A percentile compares a stretch with the other conserved stretches of the same genome.
These are phyloP conservation scores for Siniperca scherzeri DNA, from an alignment of 2,797 vertebrate genomes.

Conservation along the genomic window DNA sequence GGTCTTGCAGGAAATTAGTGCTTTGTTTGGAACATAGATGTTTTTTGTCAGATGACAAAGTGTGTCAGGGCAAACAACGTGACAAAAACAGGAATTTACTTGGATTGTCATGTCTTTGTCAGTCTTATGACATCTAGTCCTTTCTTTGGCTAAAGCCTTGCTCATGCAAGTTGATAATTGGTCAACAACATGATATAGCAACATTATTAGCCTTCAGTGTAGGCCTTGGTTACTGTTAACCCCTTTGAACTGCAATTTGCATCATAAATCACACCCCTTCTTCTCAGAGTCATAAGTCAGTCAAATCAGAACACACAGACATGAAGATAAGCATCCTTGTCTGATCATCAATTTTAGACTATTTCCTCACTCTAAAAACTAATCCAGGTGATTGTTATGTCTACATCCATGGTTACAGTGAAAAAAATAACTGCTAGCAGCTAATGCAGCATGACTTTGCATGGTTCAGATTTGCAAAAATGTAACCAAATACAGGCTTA, in stretches of 20 bases:
- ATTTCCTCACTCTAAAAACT: background rate
- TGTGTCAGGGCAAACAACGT: background rate
- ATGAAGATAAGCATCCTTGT: background rate
- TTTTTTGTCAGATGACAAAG: background rate
- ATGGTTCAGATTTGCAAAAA: background rate
- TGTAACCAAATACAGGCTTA: background rate
- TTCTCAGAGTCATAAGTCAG: background rate
- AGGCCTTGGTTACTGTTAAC: background rate
- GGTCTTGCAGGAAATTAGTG: background rate
- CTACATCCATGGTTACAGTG: background rate
- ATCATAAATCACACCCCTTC: background rate
- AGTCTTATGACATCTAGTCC: background rate
- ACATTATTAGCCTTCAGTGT: background rate
- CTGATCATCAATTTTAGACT: background rate
- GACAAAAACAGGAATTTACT: background rate
- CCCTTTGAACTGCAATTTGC: background rate
- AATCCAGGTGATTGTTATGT: background rate
- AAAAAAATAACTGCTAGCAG: background rate
- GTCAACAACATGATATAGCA: background rate
- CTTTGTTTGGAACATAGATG: too few species aligned
- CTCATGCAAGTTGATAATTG: background rate
- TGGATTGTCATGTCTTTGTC: background rate
- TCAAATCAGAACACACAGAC: background rate
- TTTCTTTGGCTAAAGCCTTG: background rate
- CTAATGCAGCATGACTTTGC: background rate